Evolutionary conservation across 2,888 invertebrate species (phyloP), one percentile per base, ranked within the genome.

Genomic region (Drosophila pullipes): DNA sequence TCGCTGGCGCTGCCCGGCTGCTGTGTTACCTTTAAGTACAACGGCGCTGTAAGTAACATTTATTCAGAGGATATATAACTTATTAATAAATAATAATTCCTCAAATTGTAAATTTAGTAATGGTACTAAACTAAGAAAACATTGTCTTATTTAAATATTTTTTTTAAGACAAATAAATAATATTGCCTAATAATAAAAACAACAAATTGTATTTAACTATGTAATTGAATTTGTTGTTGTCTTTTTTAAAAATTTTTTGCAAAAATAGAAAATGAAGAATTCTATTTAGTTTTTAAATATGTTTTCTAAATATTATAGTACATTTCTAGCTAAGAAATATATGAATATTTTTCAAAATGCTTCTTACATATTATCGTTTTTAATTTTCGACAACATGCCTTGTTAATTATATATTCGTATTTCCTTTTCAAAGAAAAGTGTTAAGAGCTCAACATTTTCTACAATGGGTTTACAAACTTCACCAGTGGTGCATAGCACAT

Each of bases 1-100:
- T 79, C 54, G 49, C 83, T 86, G 11, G 65, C 41, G 30, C 22
- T 39, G 5, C 91, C 91, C 6, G 87, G 76, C 11, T 76, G 66
- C 59, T 80, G 82, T 16, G 61, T 78, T 0, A 92, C 61, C 31
- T 81, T 77, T 0, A 92, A 62, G 30, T 66, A 81, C 44, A 82
- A 54, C 2, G 81, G 59, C 0, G 76, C 91, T 92, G n/a, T 33
- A 50, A 13, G 11, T 37, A 35, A 35, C n/a, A n/a, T n/a, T n/a
- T n/a, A n/a, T n/a, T n/a, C n/a, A n/a, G n/a, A n/a, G n/a, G n/a
- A n/a, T n/a, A 5, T 22, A 22, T 16, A 7, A 9, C 18, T 39
- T 9, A 18, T 22, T 13, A 47, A 13, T 47, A 22, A 22, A 6
- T 3, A 44, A 6, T 6, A 44, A 22, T 22, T 47, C 2, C n/a